phyloP scores from a whole-genome alignment of 2,797 vertebrate species.

The Anguilla anguilla region DNA sequence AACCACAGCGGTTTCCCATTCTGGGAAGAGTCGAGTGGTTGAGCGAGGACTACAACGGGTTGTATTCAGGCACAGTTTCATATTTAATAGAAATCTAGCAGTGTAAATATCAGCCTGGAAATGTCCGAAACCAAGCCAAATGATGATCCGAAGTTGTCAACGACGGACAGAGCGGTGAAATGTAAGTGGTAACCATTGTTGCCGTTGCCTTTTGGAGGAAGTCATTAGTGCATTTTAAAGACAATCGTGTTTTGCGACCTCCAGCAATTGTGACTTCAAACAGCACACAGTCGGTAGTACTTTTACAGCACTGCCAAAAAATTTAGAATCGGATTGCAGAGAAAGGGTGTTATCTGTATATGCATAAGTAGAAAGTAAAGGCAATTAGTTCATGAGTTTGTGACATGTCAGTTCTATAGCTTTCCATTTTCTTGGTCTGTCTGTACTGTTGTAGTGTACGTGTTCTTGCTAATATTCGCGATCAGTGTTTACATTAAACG shows the following conservation, averaged over 20 bases:
- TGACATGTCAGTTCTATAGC: slow-evolving; percentile 14
- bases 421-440: not conserved
- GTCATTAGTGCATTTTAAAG: slow-evolving; percentile 31
- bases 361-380: slow-evolving; percentile 83
- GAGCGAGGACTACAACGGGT: slow-evolving; percentile 62
- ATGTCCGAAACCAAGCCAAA: slow-evolving; percentile 97
- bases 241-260: slow-evolving; percentile 28
- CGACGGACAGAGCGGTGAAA: slow-evolving; percentile 95
- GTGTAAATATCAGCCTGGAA: slow-evolving; percentile 78
- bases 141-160: slow-evolving; percentile 96
- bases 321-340: slow-evolving; percentile 51
- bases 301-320: slow-evolving; percentile 29
- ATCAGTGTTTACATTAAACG: slow-evolving; percentile 24
- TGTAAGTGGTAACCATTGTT: slow-evolving; percentile 75
- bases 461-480: slow-evolving; percentile 15
- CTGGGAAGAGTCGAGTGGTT: slow-evolving; percentile 65
- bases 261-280: slow-evolving; percentile 28
- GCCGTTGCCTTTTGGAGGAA: slow-evolving; percentile 25
- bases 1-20: slow-evolving; percentile 68
- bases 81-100: slow-evolving; percentile 48
- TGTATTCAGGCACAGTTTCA: slow-evolving; percentile 61
- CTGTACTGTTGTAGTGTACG: slow-evolving; percentile 11
- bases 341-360: slow-evolving; percentile 77
- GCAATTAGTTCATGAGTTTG: slow-evolving; percentile 57
- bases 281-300: slow-evolving; percentile 36